phyloP scores from a whole-genome alignment of 2,797 vertebrate genomes.

The Orestias chungarensis region DNA sequence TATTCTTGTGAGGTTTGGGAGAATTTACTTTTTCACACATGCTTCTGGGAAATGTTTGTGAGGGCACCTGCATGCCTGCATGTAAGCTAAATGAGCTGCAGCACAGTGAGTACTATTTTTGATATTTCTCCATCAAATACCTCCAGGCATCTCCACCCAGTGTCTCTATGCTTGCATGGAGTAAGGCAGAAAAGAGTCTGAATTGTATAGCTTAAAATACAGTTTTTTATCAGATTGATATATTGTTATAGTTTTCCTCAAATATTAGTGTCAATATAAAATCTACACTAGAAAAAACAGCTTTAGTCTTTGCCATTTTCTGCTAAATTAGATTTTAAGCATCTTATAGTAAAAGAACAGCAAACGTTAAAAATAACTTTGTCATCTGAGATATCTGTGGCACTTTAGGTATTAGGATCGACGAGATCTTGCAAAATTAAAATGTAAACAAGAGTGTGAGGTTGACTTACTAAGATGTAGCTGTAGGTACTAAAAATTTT shows the following conservation, averaged over 20 bases:
- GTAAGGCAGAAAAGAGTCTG: not conserved
- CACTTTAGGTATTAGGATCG: not conserved
- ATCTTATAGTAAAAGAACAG: not conserved
- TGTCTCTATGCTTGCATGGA: slow-evolving; percentile 15
- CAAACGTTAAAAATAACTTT: not conserved
- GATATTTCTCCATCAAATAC: slow-evolving; percentile 59
- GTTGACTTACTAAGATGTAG: no score
- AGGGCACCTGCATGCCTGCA: slow-evolving; percentile 3
- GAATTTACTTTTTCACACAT: not conserved
- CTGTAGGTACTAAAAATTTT: no score
- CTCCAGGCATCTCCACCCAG: slow-evolving; percentile 38
- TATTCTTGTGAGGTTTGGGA: slow-evolving; percentile 12
- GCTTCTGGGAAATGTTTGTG: slow-evolving; percentile 12
- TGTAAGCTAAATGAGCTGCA: slow-evolving; percentile 42
- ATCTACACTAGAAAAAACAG: no score
- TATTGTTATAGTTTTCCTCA: not conserved
- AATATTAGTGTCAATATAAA: not conserved
- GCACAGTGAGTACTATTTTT: slow-evolving; percentile 54
- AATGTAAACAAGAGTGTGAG: not conserved
- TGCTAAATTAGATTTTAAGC: not conserved
- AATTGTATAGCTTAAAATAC: not conserved
- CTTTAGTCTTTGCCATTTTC: no score
- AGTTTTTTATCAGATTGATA: not conserved
- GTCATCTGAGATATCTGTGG: not conserved
- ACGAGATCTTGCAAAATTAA: not conserved